A percentile compares a stretch with the other conserved stretches of the same genome.
Conservation (phyloP, 2,113 vertebrate genomes). For the Alligator mississippiensis region DNA sequence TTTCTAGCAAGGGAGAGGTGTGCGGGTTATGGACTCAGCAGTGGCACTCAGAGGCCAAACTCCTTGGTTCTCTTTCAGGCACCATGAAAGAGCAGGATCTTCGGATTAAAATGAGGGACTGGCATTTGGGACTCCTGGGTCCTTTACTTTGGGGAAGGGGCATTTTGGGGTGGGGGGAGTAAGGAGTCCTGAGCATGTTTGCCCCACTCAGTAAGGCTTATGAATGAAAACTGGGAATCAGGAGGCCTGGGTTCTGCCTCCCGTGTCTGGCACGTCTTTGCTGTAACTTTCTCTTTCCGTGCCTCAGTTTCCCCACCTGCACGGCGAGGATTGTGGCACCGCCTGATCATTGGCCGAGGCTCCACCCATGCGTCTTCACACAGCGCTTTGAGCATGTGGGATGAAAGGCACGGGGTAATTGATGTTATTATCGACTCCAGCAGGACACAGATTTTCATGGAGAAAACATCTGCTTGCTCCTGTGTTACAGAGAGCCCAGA, state of each 20-base stretch:
- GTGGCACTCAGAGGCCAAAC: background rate
- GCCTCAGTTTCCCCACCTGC: background rate
- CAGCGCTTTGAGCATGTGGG: background rate
- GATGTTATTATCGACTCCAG: conserved; percentile 22
- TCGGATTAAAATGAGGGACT: background rate
- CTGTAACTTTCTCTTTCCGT: background rate
- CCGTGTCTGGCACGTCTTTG: background rate
- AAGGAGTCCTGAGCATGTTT: accelerated
- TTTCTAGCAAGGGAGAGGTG: accelerated
- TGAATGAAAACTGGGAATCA: background rate
- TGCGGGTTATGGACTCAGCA: background rate
- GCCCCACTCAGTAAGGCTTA: background rate
- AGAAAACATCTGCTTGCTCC: conserved; percentile 55
- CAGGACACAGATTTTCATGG: conserved; percentile 32
- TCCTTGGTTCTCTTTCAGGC: background rate
- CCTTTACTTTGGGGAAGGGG: background rate
- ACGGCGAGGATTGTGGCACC: accelerated
- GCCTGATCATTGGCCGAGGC: background rate
- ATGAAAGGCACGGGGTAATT: conserved; percentile 43
- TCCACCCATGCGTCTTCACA: background rate
- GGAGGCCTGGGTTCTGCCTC: accelerated
- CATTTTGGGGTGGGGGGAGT: too few relatives aligned
- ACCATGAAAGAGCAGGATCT: background rate
- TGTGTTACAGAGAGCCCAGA: background rate
- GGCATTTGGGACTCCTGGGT: background rate